Evolutionary conservation across 2,888 invertebrate genomes (phyloP).

Genomic region (Cybosia mesomella): DNA sequence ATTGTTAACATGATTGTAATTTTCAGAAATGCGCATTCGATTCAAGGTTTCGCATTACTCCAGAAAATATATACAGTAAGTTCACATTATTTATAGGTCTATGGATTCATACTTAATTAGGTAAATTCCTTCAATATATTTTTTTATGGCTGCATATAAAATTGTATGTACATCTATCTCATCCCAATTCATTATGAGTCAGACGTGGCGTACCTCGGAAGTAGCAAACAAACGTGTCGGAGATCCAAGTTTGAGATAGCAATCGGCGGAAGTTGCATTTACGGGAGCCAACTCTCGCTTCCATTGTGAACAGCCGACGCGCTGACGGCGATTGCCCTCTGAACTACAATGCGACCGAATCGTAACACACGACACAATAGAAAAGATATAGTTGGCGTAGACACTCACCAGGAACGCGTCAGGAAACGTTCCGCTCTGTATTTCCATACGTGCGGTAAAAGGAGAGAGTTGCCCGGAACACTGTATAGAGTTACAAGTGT

Average conservation of each 20-base stretch:
- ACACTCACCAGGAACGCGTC: conserved; percentile 63
- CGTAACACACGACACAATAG: conserved; percentile 66
- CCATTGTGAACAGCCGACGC: conserved; percentile 74
- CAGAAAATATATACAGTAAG: conserved; percentile 38
- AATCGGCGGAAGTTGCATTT: conserved; percentile 73
- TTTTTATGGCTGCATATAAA: conserved; percentile 12
- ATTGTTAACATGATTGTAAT: conserved; percentile 38
- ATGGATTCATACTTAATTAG: background rate
- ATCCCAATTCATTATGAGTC: conserved; percentile 46
- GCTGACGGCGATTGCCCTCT: conserved; percentile 76
- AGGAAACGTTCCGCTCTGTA: conserved; percentile 85
- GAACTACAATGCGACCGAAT: conserved; percentile 72
- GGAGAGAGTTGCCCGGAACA: conserved; percentile 78
- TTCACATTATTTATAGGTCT: conserved; percentile 18
- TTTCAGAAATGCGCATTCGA: conserved; percentile 40
- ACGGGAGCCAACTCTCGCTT: conserved; percentile 76
- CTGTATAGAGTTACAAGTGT: conserved; percentile 76
- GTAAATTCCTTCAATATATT: background rate
- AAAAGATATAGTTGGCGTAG: conserved; percentile 63
- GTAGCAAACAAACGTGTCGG: conserved; percentile 61
- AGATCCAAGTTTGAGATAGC: conserved; percentile 69
- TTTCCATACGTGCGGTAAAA: conserved; percentile 75
- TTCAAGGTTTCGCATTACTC: conserved; percentile 34
- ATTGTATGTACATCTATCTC: background rate
- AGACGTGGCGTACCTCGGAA: conserved; percentile 67